Evolutionary conservation across 2,113 vertebrate genomes (phyloP), one percentile per base, ranked within the genome.

Genomic region (Nothocercus nigrocapillus): DNA sequence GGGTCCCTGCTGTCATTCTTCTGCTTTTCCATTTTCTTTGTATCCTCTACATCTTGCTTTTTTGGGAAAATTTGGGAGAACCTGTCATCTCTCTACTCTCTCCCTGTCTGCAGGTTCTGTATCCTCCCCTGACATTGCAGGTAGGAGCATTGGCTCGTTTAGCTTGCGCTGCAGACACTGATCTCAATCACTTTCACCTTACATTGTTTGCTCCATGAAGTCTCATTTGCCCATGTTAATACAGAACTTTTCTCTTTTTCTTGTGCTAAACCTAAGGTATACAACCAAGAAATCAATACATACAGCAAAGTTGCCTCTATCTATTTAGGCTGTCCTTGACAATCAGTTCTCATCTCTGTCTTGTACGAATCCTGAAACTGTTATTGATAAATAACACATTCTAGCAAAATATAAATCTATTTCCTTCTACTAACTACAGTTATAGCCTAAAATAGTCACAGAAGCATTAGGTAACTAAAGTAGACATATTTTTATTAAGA

Each of bases 351-450:
- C 40, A 47, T 44, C 44, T 66, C 73, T 73, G 28, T 2, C 3
- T 66, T 66, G 38, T 12, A 80, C 6, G 28, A 93, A 94, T 86
- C 62, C 80, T 84, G 47, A 82, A 90, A 79, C 70, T 69, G 88
- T 51, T 54, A 64, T 66, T 92, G 92, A 95, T 94, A 92, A 93
- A 90, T 94, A 96, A 96, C 84, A 85, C 94, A 93, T 88, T 76
- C 74, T 44, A 90, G 70, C 66, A 96, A 96, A 97, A 96, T 93
- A 95, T 82, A 95, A 95, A 90, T 79, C 95, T 66, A 94, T 96
- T 96, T 95, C 93, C 92, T 76, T 82, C 92, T 93, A 93, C 82
- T 93, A 95, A 88, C 85, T 90, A 91, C 83, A 94, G 87, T 95
- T 95, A 90, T 74, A 90, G 66, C 92, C 77, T 82, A 90, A 96